Conservation (phyloP, 2,888 invertebrate species). For the Phlogophora meticulosa region DNA sequence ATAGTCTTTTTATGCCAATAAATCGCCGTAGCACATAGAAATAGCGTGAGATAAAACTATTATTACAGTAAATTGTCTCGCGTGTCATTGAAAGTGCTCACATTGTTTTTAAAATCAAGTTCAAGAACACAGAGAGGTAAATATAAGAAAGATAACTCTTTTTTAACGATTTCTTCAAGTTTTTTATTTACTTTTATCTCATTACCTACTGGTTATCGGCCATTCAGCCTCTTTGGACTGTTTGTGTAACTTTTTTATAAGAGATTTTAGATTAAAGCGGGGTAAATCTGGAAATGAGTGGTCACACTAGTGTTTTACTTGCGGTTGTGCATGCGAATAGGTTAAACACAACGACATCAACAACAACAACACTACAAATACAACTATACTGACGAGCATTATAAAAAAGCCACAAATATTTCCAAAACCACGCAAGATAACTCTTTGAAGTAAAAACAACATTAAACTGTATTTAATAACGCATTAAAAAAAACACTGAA, state of each 20-base stretch:
- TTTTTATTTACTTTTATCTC: slow-evolving; percentile 66
- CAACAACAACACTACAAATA: too few relatives aligned
- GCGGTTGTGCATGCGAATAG: background rate
- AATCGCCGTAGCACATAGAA: slow-evolving; percentile 5
- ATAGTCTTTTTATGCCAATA: background rate
- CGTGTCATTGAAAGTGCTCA: slow-evolving; percentile 77
- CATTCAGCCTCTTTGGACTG: slow-evolving; percentile 37
- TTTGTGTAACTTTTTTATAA: slow-evolving; percentile 19
- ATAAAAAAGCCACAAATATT: too few relatives aligned
- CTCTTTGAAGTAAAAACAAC: too few relatives aligned
- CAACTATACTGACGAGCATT: too few relatives aligned
- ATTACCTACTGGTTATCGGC: slow-evolving; percentile 61
- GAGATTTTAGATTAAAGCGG: slow-evolving; percentile 31
- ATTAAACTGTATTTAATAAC: too few relatives aligned
- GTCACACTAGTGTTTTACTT: background rate
- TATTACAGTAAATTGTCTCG: slow-evolving; percentile 40
- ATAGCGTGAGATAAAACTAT: slow-evolving; percentile 34
- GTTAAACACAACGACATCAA: too few relatives aligned
- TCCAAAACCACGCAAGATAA: too few relatives aligned
- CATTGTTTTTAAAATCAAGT: slow-evolving; percentile 72
- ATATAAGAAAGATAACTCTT: slow-evolving; percentile 66
- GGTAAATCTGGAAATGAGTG: slow-evolving; percentile 9
- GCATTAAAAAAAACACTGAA: too few relatives aligned
- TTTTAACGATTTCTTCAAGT: slow-evolving; percentile 41
- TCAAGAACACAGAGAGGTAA: slow-evolving; percentile 70